A percentile compares a stretch with the other conserved stretches of the same genome.
Evolutionary conservation across 2,113 vertebrate genomes (phyloP).

Genomic region (Sturnus vulgaris): DNA sequence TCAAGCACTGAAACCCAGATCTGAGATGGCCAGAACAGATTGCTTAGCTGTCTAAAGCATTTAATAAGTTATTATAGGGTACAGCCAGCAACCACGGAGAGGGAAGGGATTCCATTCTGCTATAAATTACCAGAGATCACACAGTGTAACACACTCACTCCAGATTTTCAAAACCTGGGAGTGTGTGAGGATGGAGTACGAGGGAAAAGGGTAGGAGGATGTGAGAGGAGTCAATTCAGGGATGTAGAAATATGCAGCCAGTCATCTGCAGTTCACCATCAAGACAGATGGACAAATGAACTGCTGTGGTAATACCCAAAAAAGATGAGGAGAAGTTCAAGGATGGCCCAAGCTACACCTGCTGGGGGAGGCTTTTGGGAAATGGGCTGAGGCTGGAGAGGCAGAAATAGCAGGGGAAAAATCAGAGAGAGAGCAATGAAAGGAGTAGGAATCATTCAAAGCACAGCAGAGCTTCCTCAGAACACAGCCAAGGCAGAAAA

Average conservation of each 20-base stretch:
- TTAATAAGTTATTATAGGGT: neutral
- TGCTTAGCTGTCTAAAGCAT: neutral
- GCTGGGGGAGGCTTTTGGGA: neutral
- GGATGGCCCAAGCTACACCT: neutral
- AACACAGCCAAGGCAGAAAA: neutral
- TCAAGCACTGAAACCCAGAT: neutral
- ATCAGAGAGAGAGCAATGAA: neutral
- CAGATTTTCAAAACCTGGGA: neutral
- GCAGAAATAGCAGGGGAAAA: neutral
- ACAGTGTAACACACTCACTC: neutral
- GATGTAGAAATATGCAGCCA: neutral
- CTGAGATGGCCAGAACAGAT: neutral
- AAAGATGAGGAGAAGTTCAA: neutral
- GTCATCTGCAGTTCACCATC: neutral
- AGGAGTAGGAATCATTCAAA: neutral
- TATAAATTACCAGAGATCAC: neutral
- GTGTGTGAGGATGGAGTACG: accelerated
- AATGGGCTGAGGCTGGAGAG: neutral
- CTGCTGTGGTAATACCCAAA: neutral
- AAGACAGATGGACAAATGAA: neutral
- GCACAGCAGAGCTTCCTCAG: neutral
- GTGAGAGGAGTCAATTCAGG: neutral
- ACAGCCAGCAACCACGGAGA: neutral
- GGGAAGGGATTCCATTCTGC: neutral
- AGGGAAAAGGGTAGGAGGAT: no score